A percentile compares a stretch with the other conserved stretches of the same genome.
Evolutionary conservation across 2,888 invertebrate genomes (phyloP).

Genomic region (Leptinotarsa juncta): DNA sequence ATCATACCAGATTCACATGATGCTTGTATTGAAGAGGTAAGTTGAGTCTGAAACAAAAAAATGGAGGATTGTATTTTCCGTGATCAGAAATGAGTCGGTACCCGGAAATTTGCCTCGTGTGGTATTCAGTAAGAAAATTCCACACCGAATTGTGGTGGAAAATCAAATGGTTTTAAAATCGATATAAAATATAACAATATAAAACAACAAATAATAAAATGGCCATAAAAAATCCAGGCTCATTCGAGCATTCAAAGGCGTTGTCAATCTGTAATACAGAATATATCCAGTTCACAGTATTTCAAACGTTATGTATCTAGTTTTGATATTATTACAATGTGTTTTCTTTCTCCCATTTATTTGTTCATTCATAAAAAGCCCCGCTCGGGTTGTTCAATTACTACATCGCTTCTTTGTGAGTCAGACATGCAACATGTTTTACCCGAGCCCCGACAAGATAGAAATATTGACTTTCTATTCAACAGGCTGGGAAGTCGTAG

Average conservation of each 20-base stretch:
- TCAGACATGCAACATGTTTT: constrained; percentile 11
- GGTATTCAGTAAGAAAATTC: no score
- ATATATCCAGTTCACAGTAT: background rate
- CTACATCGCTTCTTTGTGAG: background rate
- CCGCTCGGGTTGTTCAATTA: background rate
- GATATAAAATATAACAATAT: no score
- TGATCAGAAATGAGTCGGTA: no score
- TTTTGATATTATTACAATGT: background rate
- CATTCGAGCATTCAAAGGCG: no score
- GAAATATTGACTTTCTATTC: constrained; percentile 37
- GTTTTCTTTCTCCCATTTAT: background rate
- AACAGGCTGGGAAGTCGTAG: constrained; percentile 29
- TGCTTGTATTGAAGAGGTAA: constrained; percentile 27
- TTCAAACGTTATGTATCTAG: background rate
- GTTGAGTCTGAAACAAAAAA: constrained; percentile 1
- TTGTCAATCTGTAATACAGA: no score
- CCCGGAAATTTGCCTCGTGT: no score
- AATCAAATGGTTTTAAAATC: no score
- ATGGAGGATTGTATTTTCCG: no score
- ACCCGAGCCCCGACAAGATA: constrained; percentile 3
- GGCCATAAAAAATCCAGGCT: no score
- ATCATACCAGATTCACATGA: background rate
- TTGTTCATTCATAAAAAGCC: constrained; percentile 6
- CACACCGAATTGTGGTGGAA: no score
- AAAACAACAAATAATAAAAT: no score